Base-by-base conservation (phyloP, 2,113 vertebrate genomes). In the Coregonus clupeaformis region DNA sequence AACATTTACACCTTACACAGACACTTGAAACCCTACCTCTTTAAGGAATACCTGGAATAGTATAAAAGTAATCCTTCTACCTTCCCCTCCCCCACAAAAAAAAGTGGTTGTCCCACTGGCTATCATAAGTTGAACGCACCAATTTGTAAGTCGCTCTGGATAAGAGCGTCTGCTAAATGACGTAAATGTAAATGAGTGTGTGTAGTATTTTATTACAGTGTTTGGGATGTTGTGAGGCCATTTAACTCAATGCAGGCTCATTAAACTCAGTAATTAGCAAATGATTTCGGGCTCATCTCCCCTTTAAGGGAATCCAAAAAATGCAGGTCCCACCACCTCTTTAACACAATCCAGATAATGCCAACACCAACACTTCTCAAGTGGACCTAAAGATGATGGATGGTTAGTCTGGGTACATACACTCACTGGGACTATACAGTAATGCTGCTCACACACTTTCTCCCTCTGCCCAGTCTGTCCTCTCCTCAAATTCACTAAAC, bases 271-370 rank as follows among this genome's bases (percentile, higher is more conserved):
- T 14, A 42, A 68, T 68, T 68, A 68, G 36, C 67, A 25, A 47
- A 68, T 68, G 20, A 68, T 12, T 24, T 68, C 4, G 7, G 36
- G 36, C 22, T 36, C 65, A 18, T 20, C n/a, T 68, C 16, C 66
- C 30, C 32, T n/a, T 36, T 68, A 36, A 68, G 18, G n/a, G 66
- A 42, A 45, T 68, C 66, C 32, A 45, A 45, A 68, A 45, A 68
- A 24, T 9, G 36, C 27, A 36, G n/a, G 36, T 32, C 71, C 0
- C 1, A 0, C 0, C 0, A 27, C 2, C 2, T 1, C 32, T 12
- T 66, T 47, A 68, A 42, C 67, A 22, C 32, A 5, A 68, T 68
- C 36, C 36, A 42, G 67, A 68, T 68, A 68, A 45, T 7, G 67
- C 36, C 1, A 3, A 68, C 67, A 24, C 20, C 20, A 27, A 24